Percentiles rank a stretch among this genome's conserved stretches.
Conservation (phyloP, 2,113 vertebrate species). For the Aleadryas rufinucha region DNA sequence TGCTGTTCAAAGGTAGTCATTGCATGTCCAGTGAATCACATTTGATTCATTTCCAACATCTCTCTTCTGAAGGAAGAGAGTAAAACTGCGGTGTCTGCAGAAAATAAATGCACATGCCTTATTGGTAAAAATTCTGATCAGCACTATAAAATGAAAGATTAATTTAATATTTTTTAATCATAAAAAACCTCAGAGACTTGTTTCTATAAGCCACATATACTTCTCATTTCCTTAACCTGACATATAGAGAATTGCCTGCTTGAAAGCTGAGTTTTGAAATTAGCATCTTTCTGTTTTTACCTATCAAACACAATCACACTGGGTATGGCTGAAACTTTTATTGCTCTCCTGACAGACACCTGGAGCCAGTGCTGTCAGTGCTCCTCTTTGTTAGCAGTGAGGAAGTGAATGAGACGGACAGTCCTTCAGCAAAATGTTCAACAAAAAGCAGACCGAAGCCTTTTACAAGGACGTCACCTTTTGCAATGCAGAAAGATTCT, state of each 20-base stretch:
- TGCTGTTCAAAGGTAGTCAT: background rate
- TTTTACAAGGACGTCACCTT: constrained; percentile 42
- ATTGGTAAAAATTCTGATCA: constrained; percentile 18
- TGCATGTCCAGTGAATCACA: background rate
- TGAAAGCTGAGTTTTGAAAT: constrained; percentile 35
- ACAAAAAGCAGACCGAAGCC: constrained; percentile 47
- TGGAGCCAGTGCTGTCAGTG: constrained; percentile 50
- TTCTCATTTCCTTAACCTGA: background rate
- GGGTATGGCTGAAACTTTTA: background rate
- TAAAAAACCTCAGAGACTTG: background rate
- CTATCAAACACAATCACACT: constrained; percentile 11
- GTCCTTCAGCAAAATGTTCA: constrained; percentile 7
- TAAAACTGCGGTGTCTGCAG: background rate
- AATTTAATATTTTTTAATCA: constrained; percentile 15
- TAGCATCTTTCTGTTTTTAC: constrained; percentile 13
- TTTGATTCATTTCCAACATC: background rate
- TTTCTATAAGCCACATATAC: background rate
- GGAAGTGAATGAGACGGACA: background rate
- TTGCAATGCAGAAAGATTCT: constrained; percentile 26
- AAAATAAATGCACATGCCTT: constrained; percentile 13
- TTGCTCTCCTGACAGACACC: constrained; percentile 57
- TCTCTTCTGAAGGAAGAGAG: background rate
- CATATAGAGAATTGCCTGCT: background rate
- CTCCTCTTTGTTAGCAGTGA: constrained; percentile 6
- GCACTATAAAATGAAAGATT: constrained; percentile 25